Conservation (phyloP, 92 coral and sea anemone genomes). For the Phenganax subtilis region DNA sequence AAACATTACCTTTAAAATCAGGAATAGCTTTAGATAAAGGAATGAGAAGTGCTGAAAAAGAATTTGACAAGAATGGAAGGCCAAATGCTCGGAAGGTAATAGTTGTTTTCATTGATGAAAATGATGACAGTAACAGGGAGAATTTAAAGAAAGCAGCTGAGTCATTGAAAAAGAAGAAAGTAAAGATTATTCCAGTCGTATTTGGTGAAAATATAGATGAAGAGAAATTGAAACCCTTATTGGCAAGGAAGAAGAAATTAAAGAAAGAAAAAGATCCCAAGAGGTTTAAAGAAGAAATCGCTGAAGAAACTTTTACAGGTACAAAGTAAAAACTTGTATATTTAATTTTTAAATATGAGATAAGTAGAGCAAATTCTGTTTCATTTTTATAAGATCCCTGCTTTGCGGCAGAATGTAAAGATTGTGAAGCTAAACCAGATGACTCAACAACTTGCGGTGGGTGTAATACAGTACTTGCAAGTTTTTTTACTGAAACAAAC, state of each 20-base stretch:
- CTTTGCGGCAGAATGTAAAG: constrained; percentile 10
- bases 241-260: constrained; percentile 54
- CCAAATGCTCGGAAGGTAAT: constrained; percentile 61
- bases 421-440: constrained; percentile 12
- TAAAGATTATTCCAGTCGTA: constrained; percentile 71
- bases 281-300: constrained; percentile 54
- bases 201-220: constrained; percentile 57
- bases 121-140: constrained; percentile 39
- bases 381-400: constrained; percentile 8
- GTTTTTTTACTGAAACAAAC: neutral
- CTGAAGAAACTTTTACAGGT: constrained; percentile 60
- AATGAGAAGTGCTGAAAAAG: constrained; percentile 40
- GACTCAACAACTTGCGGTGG: constrained; percentile 16
- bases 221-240: constrained; percentile 55
- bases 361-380: neutral
- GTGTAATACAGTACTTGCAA: neutral
- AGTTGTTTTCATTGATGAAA: constrained; percentile 70
- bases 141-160: constrained; percentile 50
- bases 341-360: neutral
- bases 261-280: constrained; percentile 52
- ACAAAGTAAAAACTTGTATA: constrained; percentile 10
- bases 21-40: constrained; percentile 65
- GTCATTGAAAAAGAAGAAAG: constrained; percentile 54
- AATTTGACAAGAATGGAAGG: constrained; percentile 40
- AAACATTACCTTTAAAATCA: constrained; percentile 43